These are phyloP conservation scores for Catharus fuscescens DNA, from an alignment of 2,113 vertebrate species.

Conservation along the genomic window DNA sequence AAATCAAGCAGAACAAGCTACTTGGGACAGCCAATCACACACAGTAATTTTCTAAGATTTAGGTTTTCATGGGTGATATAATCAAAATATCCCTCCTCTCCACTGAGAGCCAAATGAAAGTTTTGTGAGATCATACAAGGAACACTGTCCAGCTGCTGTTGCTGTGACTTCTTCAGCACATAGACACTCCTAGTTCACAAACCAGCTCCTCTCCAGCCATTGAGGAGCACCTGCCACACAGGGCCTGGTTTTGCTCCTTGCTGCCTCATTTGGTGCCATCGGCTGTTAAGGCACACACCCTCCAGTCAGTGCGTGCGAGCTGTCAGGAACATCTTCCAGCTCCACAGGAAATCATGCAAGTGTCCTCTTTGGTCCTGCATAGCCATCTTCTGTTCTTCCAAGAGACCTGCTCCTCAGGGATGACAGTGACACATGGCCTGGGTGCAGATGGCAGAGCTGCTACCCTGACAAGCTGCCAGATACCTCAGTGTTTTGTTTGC, in stretches of 20 bases:
- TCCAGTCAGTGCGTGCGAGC: accelerated
- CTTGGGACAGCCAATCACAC: background rate
- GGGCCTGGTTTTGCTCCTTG: background rate
- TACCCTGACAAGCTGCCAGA: constrained; percentile 50
- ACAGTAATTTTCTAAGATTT: background rate
- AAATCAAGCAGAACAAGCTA: background rate
- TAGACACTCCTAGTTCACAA: accelerated
- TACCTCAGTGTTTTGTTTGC: constrained; percentile 28
- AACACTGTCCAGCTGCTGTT: background rate
- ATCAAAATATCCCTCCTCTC: background rate
- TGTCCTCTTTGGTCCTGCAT: constrained; percentile 34
- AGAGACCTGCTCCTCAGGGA: constrained; percentile 30
- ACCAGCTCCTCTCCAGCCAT: background rate
- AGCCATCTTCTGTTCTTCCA: constrained; percentile 42
- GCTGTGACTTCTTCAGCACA: background rate
- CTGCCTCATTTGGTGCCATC: background rate
- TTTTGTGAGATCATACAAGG: background rate
- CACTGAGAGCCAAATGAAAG: background rate
- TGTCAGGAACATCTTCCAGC: background rate
- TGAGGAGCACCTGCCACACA: background rate
- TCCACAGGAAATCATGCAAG: constrained; percentile 14
- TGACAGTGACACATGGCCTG: constrained; percentile 42
- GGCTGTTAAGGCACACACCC: background rate
- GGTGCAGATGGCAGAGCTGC: constrained; percentile 32
- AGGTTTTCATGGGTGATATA: background rate